Evolutionary conservation across 2,888 invertebrate genomes (phyloP).

Genomic region (Troilus luridus): DNA sequence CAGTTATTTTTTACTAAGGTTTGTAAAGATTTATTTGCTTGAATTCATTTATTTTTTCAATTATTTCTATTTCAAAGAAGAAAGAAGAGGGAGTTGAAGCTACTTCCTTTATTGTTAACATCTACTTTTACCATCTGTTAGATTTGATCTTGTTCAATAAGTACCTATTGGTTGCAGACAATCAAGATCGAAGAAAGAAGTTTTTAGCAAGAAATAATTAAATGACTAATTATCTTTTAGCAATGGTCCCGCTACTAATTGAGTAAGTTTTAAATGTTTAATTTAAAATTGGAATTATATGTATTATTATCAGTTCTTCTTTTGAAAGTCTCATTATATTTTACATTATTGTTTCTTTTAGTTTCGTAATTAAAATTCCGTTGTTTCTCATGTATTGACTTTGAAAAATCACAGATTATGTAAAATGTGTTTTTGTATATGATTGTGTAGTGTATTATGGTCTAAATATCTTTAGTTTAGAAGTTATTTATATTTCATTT

Average conservation of each 20-base stretch:
- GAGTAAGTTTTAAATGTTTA: conserved; percentile 35
- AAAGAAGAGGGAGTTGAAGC: conserved; percentile 6
- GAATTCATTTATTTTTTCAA: conserved; percentile 5
- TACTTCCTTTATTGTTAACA: neutral
- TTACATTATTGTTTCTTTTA: neutral
- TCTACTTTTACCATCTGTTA: neutral
- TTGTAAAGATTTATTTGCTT: neutral
- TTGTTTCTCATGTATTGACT: neutral
- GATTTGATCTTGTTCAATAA: neutral
- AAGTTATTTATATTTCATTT: neutral
- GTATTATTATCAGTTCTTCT: neutral
- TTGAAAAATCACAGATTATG: neutral
- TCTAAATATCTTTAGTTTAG: neutral
- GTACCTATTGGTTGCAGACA: neutral
- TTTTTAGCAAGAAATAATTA: conserved; percentile 31
- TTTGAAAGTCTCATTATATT: neutral
- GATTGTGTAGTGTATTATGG: neutral
- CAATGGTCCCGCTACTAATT: neutral
- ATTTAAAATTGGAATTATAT: neutral
- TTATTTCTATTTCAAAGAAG: neutral
- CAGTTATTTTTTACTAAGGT: neutral
- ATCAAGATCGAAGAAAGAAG: conserved; percentile 44
- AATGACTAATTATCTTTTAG: conserved; percentile 30
- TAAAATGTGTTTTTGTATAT: neutral
- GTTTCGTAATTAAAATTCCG: neutral